Base-by-base conservation (phyloP, 2,888 invertebrate genomes). In the Caenorhabditis sp. region DNA sequence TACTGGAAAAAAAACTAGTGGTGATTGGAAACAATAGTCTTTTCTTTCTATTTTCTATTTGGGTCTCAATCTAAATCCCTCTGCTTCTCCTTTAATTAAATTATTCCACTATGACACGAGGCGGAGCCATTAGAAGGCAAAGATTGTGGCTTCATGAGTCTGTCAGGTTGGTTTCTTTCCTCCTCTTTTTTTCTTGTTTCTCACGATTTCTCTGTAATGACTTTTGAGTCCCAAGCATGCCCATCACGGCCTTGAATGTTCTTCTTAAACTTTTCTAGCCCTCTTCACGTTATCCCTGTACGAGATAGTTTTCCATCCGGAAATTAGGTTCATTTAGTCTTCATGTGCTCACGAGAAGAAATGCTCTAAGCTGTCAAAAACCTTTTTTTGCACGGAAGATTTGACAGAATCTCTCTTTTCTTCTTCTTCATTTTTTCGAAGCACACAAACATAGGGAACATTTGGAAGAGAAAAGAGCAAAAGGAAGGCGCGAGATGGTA, bases 91-190 rank as follows among this genome's bases (percentile, higher is more conserved):
- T 66, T 49, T 59, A 72, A 72, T 72, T 72, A 72, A 72, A 56
- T 44, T 26, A 51, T 44, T 68, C 51, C 63, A 64, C 12, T 63
- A 74, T 63, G 63, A 24, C 63, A 74, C 51, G 73, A 61, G 68
- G 51, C 19, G 66, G 79, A 63, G 70, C 79, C 26, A 64, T 54
- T 24, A 44, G 70, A 19, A 61, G 64, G 44, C 79, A 70, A 47
- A 49, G 79, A 64, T 64, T 70, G 79, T 79, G 79, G 79, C 79
- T 79, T 31, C 70, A 64, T 49, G 79, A 79, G 79, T 70, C 70
- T n/a, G 64, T 79, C 79, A 79, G 79, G 79, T 79, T 79, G 35
- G 70, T 74, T 26, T 66, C 26, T 24, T 75, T 66, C 49, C 41
- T 22, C 38, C n/a, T 35, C 12, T 63, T n/a, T 14, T 56, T 26